Percentiles rank a stretch among this genome's conserved stretches.
phyloP scores from a whole-genome alignment of 2,113 vertebrate genomes.

The Marcusenius ussheri region DNA sequence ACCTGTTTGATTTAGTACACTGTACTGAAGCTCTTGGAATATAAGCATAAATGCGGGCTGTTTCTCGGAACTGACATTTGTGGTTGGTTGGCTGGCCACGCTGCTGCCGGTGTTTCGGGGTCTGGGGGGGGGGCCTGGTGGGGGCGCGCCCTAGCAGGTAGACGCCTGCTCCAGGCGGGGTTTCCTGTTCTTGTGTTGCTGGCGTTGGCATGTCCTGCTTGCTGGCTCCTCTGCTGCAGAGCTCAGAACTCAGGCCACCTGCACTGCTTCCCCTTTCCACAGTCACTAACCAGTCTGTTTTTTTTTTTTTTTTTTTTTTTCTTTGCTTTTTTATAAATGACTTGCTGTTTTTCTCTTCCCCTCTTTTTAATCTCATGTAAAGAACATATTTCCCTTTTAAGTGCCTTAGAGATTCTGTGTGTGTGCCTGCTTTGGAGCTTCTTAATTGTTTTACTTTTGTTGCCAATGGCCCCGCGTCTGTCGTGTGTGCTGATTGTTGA shows the following conservation, averaged over 20 bases:
- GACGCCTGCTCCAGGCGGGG: background rate
- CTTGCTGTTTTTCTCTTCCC: background rate
- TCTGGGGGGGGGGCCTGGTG: background rate
- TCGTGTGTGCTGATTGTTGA: background rate
- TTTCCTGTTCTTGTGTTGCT: constrained; percentile 9
- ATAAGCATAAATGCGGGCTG: background rate
- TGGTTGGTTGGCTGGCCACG: background rate
- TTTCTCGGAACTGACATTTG: background rate
- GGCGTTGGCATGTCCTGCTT: background rate
- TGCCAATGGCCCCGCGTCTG: no score
- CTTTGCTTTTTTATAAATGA: background rate
- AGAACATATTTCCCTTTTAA: background rate
- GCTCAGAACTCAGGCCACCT: background rate
- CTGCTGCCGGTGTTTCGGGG: background rate
- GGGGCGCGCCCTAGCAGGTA: background rate
- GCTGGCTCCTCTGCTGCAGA: background rate
- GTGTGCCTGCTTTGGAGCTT: background rate
- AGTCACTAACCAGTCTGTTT: background rate
- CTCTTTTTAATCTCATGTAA: background rate
- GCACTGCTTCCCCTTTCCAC: background rate
- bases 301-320: background rate
- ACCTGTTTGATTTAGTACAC: background rate
- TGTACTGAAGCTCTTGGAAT: background rate
- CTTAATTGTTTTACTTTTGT: background rate
- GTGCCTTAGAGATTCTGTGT: background rate